Percentiles rank a stretch among this genome's conserved stretches.
These are phyloP conservation scores for Tragelaphus imberbis DNA, from an alignment of 2,113 vertebrate species.

Conservation along the genomic window DNA sequence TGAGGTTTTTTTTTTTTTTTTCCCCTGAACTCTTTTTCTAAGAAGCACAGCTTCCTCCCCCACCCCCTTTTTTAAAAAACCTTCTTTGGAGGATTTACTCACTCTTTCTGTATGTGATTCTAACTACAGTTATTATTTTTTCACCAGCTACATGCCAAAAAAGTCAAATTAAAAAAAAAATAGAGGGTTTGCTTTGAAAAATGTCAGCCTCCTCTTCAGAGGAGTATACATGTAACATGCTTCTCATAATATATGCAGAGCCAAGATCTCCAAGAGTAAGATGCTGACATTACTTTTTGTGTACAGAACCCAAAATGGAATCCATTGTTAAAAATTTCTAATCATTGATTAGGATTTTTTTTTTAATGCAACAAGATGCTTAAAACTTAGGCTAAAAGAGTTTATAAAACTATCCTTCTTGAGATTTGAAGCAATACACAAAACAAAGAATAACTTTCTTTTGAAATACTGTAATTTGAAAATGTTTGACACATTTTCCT, in stretches of 20 bases:
- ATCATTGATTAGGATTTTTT: background rate
- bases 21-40: background rate
- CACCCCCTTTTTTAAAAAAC: background rate
- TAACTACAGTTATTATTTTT: slow-evolving; percentile 28
- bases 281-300: background rate
- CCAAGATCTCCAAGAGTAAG: background rate
- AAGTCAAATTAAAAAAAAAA: slow-evolving; percentile 16
- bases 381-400: slow-evolving; percentile 44
- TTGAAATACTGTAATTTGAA: slow-evolving; percentile 33
- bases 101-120: background rate
- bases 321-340: slow-evolving; percentile 1
- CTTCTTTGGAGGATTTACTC: background rate
- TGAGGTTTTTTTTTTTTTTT: background rate
- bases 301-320: background rate
- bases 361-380: slow-evolving; percentile 25
- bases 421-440: slow-evolving; percentile 43
- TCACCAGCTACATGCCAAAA: slow-evolving; percentile 6
- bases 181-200: slow-evolving; percentile 15
- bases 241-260: background rate
- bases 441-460: slow-evolving; percentile 41
- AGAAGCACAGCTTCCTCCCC: background rate
- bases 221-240: background rate
- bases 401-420: slow-evolving; percentile 30
- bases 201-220: slow-evolving; percentile 9
- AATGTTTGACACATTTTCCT: background rate